Percentiles rank a stretch among this genome's conserved stretches.
These are phyloP conservation scores for Diorhabda sublineata DNA, from an alignment of 1,140 invertebrate species.

Conservation along the genomic window DNA sequence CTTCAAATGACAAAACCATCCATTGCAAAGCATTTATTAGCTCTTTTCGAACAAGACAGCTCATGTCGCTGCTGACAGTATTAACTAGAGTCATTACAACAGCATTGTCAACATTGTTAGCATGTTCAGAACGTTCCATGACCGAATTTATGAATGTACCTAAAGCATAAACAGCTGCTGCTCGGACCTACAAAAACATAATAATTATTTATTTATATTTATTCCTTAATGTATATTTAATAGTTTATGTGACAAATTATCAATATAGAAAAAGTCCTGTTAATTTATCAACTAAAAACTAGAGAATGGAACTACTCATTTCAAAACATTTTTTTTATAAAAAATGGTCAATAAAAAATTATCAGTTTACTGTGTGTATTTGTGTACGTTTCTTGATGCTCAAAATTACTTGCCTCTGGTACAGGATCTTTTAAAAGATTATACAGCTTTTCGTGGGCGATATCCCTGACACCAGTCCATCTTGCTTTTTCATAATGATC, in stretches of 20 bases:
- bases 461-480: constrained; percentile 94
- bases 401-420: constrained; percentile 65
- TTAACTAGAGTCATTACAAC: constrained; percentile 83
- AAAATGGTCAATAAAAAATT: too few relatives aligned
- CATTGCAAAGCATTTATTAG: constrained; percentile 78
- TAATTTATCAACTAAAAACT: too few relatives aligned
- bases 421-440: constrained; percentile 72
- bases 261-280: too few relatives aligned
- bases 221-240: too few relatives aligned
- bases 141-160: constrained; percentile 88
- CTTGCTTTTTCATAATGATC: constrained; percentile 87
- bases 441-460: constrained; percentile 91
- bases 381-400: too few relatives aligned
- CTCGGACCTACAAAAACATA: constrained; percentile 63
- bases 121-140: constrained; percentile 78
- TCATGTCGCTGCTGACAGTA: constrained; percentile 75
- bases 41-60: constrained; percentile 83
- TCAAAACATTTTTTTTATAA: too few relatives aligned
- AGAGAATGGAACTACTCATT: too few relatives aligned
- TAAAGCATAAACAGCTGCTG: constrained; percentile 85
- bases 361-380: too few relatives aligned
- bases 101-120: constrained; percentile 87
- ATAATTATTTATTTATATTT: too few relatives aligned
- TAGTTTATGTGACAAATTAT: too few relatives aligned
- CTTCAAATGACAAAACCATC: constrained; percentile 86